Evolutionary conservation across 2,888 invertebrate species (phyloP).

Genomic region (Dicycla oo): DNA sequence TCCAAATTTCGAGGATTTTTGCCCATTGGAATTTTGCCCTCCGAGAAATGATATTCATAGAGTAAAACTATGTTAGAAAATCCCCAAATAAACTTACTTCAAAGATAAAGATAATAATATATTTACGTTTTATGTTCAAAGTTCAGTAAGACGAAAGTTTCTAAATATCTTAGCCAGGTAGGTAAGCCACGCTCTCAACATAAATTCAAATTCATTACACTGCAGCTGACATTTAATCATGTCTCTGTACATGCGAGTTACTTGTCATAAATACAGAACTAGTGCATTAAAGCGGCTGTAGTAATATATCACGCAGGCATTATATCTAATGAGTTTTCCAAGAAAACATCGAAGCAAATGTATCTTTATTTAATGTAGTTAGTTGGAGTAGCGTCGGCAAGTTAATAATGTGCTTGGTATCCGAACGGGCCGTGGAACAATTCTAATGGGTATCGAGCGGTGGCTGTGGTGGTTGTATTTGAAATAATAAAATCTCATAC

Average conservation of each 20-base stretch:
- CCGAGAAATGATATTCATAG: constrained; percentile 5
- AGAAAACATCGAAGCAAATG: constrained; percentile 51
- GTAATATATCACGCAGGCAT: constrained; percentile 44
- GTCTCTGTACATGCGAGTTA: constrained; percentile 19
- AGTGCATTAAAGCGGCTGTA: constrained; percentile 38
- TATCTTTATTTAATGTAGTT: constrained; percentile 58
- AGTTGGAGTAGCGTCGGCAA: constrained; percentile 53
- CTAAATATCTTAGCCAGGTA: neutral
- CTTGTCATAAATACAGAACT: constrained; percentile 42
- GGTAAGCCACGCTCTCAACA: constrained; percentile 21
- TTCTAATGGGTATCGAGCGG: constrained; percentile 46
- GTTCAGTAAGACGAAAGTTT: constrained; percentile 26
- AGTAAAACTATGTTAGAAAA: constrained; percentile 30
- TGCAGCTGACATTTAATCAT: constrained; percentile 52
- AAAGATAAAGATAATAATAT: constrained; percentile 25
- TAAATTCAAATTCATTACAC: constrained; percentile 54
- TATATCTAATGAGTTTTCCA: constrained; percentile 55
- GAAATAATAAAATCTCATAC: constrained; percentile 48
- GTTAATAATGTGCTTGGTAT: constrained; percentile 65
- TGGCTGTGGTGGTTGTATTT: constrained; percentile 10
- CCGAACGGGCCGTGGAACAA: constrained; percentile 18
- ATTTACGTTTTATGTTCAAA: constrained; percentile 27
- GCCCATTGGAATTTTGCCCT: constrained; percentile 27
- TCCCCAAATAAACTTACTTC: constrained; percentile 15
- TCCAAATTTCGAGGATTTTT: constrained; percentile 24